phyloP scores from a whole-genome alignment of 2,797 vertebrate genomes.

The Mus spretus region DNA sequence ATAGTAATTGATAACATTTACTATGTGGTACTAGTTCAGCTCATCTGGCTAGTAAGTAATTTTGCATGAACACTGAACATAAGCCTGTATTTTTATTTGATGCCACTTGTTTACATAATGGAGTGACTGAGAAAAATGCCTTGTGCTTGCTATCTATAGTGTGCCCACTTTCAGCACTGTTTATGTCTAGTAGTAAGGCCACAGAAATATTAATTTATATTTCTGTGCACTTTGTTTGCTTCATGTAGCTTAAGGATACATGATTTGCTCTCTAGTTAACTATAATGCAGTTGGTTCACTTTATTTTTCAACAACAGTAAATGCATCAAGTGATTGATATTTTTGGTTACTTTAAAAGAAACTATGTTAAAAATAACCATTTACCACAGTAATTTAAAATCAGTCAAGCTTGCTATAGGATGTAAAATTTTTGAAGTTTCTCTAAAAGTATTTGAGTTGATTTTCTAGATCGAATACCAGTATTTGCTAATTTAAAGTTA shows the following conservation, averaged over 20 bases:
- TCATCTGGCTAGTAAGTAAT: conserved; percentile 62
- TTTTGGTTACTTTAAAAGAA: conserved; percentile 48
- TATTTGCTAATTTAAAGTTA: conserved; percentile 57
- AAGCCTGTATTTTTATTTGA: conserved; percentile 48
- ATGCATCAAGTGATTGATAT: conserved; percentile 25
- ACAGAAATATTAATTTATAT: conserved; percentile 6
- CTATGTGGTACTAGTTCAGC: background rate
- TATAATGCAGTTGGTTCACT: background rate
- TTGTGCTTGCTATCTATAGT: background rate
- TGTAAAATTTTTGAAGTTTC: background rate
- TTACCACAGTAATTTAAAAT: background rate
- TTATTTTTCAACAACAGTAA: conserved; percentile 18
- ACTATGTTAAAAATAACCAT: conserved; percentile 46
- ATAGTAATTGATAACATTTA: background rate
- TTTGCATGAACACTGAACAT: conserved; percentile 60
- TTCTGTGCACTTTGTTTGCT: conserved; percentile 21
- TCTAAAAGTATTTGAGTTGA: background rate
- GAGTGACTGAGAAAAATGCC: conserved; percentile 31
- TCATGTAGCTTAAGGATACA: background rate
- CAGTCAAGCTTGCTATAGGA: background rate
- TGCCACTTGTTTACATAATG: conserved; percentile 47
- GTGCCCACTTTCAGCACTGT: background rate
- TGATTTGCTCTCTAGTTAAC: conserved; percentile 29
- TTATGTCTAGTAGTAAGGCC: conserved; percentile 24
- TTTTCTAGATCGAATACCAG: conserved; percentile 24